Percentiles rank a stretch among this genome's conserved stretches.
Evolutionary conservation across 1,140 invertebrate genomes (phyloP).

Genomic region (Nephila pilipes): DNA sequence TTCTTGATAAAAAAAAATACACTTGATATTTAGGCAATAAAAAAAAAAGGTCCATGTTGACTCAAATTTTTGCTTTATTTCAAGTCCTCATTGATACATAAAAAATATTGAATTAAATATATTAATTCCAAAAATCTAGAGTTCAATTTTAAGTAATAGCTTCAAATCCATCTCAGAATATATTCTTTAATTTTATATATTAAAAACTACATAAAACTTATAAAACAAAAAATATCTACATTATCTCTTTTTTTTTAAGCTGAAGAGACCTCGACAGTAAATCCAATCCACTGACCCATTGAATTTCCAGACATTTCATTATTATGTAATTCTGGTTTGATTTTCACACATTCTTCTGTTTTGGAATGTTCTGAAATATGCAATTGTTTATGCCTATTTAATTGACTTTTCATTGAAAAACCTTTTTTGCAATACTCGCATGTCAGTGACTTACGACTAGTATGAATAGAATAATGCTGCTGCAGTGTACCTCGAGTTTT

Average conservation of each 20-base stretch:
- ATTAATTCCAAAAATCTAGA: no score
- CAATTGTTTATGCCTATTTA: conserved; percentile 31
- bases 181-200: no score
- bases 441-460: background rate
- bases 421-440: conserved; percentile 54
- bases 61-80: no score
- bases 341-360: background rate
- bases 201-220: no score
- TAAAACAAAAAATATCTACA: no score
- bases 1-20: no score
- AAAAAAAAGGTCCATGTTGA: no score
- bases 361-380: background rate
- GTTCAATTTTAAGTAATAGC: no score
- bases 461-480: conserved; percentile 59
- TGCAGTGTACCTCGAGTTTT: conserved; percentile 65
- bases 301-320: conserved; percentile 50
- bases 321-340: background rate
- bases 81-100: no score
- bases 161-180: no score
- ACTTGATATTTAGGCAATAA: no score
- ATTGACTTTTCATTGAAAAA: conserved; percentile 46
- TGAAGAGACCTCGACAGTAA: conserved; percentile 61
- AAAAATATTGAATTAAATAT: no score
- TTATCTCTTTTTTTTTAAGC: background rate
- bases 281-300: conserved; percentile 62